phyloP scores from a whole-genome alignment of 2,888 invertebrate species.

The Laothoe populi region DNA sequence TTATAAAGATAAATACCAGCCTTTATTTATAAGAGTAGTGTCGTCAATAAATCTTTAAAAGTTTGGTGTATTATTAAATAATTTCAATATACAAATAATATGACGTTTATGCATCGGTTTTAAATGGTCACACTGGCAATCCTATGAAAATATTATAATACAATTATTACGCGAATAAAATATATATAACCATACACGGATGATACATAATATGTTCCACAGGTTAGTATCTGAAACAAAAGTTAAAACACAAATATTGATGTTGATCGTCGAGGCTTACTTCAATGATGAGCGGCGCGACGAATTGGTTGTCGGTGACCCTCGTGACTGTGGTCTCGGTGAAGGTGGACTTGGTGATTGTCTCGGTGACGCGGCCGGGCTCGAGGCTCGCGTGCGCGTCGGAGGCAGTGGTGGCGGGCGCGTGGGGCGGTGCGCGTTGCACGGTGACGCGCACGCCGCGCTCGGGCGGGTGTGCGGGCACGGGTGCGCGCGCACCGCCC shows the following conservation, averaged over 20 bases:
- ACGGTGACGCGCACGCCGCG: slow-evolving; percentile 93
- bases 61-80: too few relatives aligned
- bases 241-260: slow-evolving; percentile 2
- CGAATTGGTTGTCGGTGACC: slow-evolving; percentile 96
- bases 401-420: slow-evolving; percentile 89
- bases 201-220: background rate
- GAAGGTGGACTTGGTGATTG: slow-evolving; percentile 97
- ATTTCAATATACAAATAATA: too few relatives aligned
- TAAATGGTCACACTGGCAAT: too few relatives aligned
- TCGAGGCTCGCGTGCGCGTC: slow-evolving; percentile 93
- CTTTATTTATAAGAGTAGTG: too few relatives aligned
- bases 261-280: slow-evolving; percentile 74
- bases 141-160: too few relatives aligned
- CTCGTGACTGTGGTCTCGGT: slow-evolving; percentile 97
- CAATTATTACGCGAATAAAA: background rate
- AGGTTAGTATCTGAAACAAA: slow-evolving; percentile 1
- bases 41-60: too few relatives aligned
- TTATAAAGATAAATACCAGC: too few relatives aligned
- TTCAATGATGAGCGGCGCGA: slow-evolving; percentile 94
- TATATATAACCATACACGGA: background rate
- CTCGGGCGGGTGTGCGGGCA: slow-evolving; percentile 62
- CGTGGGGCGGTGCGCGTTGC: slow-evolving; percentile 85
- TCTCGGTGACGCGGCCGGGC: slow-evolving; percentile 95
- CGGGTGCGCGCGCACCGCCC: slow-evolving; percentile 59
- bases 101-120: too few relatives aligned